Base-by-base conservation (phyloP, 2,888 invertebrate genomes). In the Catocala fraxini region DNA sequence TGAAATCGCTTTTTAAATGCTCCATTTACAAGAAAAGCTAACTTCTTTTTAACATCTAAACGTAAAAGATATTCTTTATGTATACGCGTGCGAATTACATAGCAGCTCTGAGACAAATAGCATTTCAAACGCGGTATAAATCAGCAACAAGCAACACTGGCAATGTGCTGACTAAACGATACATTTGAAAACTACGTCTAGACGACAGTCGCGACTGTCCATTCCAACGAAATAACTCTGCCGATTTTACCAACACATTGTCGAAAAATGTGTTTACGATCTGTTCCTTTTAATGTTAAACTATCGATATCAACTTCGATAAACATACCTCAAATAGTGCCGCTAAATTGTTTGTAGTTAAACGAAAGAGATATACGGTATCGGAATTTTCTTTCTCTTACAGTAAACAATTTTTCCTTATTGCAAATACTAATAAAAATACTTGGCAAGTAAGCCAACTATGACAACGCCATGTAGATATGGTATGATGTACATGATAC, bases 381-480 rank as follows among this genome's bases (percentile, higher is more conserved):
- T 59, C 43, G 51, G 59, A 56, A 65, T 65, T 61, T 57, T 51
- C 54, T 69, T 70, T 65, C 61, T 65, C 65, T 46, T 47, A 0
- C 15, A 59, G 56, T 64, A 46, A 46, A 55, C 55, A 52, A 61
- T 62, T 59, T 46, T 46, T 58, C 48, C 56, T 56, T 60, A 63
- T 72, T 60, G 66, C 45, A 52, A 65, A 41, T 57, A 56, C 56
- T 70, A 70, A 73, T 73, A 59, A 70, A 73, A 71, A 70, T 59
- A 65, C 66, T 71, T 73, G 6, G 10, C 11, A 9, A 39, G 35
- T 39, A 39, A 9, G 35, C 1, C 35, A 39, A 25, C 25, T 25
- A 39, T 7, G 35, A 39, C 6, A 39, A 39, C 9, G 6, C 1
- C 4, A 39, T 9, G 9, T 39, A 39, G 9, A 9, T 9, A 6